Evolutionary conservation across 2,888 invertebrate species (phyloP), one percentile per base, ranked within the genome.

Genomic region (Griposia aprilina): DNA sequence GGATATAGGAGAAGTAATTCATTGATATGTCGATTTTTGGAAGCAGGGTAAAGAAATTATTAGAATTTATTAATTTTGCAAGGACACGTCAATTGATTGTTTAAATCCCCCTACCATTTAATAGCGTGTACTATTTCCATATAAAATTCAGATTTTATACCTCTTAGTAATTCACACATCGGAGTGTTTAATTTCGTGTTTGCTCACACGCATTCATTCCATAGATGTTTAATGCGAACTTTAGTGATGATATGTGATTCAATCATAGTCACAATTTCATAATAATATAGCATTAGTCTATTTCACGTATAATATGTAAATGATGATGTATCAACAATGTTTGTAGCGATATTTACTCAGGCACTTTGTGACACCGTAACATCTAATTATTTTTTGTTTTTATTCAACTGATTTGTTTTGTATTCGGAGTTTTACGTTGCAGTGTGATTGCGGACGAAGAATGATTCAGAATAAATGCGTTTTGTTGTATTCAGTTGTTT

Each of bases 401-500:
- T 81, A 75, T 79, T 69, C 74, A 75, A 81, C 72, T 78, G 74
- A 80, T 80, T 85, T 87, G 76, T 87, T 88, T 88, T 88, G 73
- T 88, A 87, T 86, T 83, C 77, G 73, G 84, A 83, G 74, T 86
- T 87, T 88, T 89, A 86, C 80, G 83, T 82, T 85, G 78, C 89
- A 74, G 79, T 80, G 82, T 86, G 81, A 86, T 86, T 87, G 83
- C 80, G 83, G 76, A 79, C 74, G 82, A 79, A 73, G 69, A 80
- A 83, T 85, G 83, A 84, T 88, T 84, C 86, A 76, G 86, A 90
- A 89, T 90, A 90, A 90, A 90, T 86, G 82, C 84, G 85, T 88
- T 89, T 87, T 90, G 89, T 88, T 88, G 84, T 85, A 88, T 74
- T 71, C 45, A 52, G 68, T 78, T 78, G 81, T 83, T 77, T 84